Evolutionary conservation across 2,888 invertebrate species (phyloP), one percentile per base, ranked within the genome.

Genomic region (Pseudococcus jackbeardsleyi): DNA sequence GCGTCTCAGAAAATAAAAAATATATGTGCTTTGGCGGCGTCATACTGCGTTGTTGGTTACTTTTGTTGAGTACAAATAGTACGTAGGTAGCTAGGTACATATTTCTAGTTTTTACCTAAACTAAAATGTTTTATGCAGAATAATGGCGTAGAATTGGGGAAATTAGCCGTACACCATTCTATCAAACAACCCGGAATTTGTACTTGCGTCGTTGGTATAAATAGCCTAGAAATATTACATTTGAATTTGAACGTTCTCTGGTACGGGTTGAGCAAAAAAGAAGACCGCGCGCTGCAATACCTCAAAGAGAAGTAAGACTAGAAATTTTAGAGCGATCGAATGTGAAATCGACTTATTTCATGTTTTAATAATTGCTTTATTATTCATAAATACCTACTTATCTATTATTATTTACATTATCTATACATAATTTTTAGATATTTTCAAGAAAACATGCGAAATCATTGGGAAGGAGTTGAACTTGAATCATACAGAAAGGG

Each of bases 191-290:
- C 91, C 15, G 94, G 93, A 54, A 93, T 95, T 48, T 93, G 94
- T 89, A 96, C 96, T 0, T 94, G 95, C 91, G 91, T 97, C 39
- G 94, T 96, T 90, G 97, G 97, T 86, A 95, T 97, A 93, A 95
- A 94, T 91, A 95, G 93, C 91, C 91, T 92, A 87, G 91, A 93
- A 8, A 92, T 95, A 90, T 91, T 96, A 42, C 90, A 92, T 6
- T 92, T 93, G 88, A 96, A 96, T 90, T 90, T 97, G 68, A 92
- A 94, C 84, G 93, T 95, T 1, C 90, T 94, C 46, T 92, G 92
- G 19, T 93, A 94, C 89, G 96, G 96, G 0, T 92, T 97, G 50
- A 94, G 93, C 5, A 92, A 93, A 0, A 92, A 94, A 89, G 97
- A 97, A 92, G 92, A 93, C 90, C 91, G 92, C 90, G 92, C 95